Evolutionary conservation across 2,113 vertebrate genomes (phyloP).

Genomic region (Rhinopomastus cyanomelas): DNA sequence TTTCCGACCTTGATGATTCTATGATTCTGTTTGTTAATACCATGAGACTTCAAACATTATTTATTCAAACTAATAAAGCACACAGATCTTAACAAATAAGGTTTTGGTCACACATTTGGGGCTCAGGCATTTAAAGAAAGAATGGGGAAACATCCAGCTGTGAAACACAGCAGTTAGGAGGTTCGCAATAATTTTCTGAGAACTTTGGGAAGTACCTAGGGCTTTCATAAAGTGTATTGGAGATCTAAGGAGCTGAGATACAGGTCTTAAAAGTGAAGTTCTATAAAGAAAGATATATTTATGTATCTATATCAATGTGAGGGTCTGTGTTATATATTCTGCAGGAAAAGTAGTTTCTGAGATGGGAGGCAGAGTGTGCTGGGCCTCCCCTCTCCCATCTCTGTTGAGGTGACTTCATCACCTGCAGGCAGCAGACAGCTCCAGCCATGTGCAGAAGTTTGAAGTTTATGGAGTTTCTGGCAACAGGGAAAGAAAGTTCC

Average conservation of each 20-base stretch:
- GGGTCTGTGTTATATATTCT: neutral
- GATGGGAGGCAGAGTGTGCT: fast-evolving
- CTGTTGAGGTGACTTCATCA: neutral
- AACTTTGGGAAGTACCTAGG: neutral
- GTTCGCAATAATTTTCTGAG: neutral
- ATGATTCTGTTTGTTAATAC: neutral
- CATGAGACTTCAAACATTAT: neutral
- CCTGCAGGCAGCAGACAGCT: neutral
- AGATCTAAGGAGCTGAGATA: neutral
- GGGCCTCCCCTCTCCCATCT: neutral
- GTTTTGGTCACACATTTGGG: neutral
- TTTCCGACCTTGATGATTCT: neutral
- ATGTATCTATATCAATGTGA: fast-evolving
- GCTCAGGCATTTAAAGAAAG: neutral
- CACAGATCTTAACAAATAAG: neutral
- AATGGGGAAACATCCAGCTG: neutral
- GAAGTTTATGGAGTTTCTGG: neutral
- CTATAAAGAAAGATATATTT: neutral
- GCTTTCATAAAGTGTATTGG: neutral
- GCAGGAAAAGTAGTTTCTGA: neutral
- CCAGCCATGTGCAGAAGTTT: neutral
- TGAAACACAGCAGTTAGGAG: neutral
- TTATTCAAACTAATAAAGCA: neutral
- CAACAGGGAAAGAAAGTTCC: neutral
- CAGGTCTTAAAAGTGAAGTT: neutral